Base-by-base conservation (phyloP, 2,113 vertebrate genomes). In the Silurus meridionalis region DNA sequence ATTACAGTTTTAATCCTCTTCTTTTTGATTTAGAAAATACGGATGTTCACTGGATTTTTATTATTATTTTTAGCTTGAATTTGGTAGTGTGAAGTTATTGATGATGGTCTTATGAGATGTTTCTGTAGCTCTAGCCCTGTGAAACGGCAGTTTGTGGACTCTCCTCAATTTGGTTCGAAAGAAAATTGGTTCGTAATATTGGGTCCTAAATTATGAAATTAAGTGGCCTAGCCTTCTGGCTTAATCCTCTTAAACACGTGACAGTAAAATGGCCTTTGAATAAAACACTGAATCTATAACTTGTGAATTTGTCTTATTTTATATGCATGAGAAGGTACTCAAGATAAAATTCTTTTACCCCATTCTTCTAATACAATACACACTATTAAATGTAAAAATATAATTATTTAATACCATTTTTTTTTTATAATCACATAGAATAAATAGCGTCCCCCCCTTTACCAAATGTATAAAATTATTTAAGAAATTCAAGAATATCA, bases 81-180 rank as follows among this genome's bases (percentile, higher is more conserved):
- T 64, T 87, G 88, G 67, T 93, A 93, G 92, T 94, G 93, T 92
- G 91, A 91, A 89, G 90, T 92, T 87, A 89, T 90, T 90, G 85
- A 69, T 75, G 86, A 88, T 83, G 60, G 81, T 57, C 83, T 80
- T 95, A 95, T 94, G 92, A 94, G 93, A 89, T 78, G 94, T 93
- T 95, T 89, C 90, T 94, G 93, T 80, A 82, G 80, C 78, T 91
- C 93, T 94, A 94, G 92, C 90, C 93, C 91, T 95, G 94, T 94
- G 94, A 97, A 95, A 95, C 94, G 94, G 61, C 60, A 95, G 57
- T 84, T 86, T 81, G 84, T 72, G 74, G 50, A 83, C 67, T 58
- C n/a, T 52, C 61, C 93, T 96, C 94, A 95, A 37, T 93, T 97
- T 95, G 96, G 94, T 94, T 94, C 14, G 93, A 55, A 78, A 93